Evolutionary conservation across 1,140 invertebrate species (phyloP).

Genomic region (Drosophila subpulchrella): DNA sequence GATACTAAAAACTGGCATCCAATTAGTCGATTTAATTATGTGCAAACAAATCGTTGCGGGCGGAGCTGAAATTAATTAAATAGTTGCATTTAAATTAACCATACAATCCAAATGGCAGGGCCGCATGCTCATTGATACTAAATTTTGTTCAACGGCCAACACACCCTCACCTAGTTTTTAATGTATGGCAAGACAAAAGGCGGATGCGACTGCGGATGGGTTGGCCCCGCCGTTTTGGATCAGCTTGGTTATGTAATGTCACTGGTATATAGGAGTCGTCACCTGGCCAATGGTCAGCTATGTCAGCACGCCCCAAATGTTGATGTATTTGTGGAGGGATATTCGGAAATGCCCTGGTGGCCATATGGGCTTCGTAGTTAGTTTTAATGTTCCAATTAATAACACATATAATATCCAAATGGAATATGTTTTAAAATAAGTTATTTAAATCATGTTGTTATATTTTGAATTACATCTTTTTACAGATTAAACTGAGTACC

Average conservation of each 20-base stretch:
- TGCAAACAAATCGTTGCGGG: slow-evolving; percentile 71
- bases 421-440: neutral
- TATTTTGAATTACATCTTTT: neutral
- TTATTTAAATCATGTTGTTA: neutral
- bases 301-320: slow-evolving; percentile 20
- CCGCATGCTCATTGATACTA: slow-evolving; percentile 64
- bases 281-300: slow-evolving; percentile 35
- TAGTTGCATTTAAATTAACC: slow-evolving; percentile 69
- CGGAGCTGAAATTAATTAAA: slow-evolving; percentile 70
- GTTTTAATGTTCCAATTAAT: neutral
- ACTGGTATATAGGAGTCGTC: slow-evolving; percentile 27
- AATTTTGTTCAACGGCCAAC: slow-evolving; percentile 52
- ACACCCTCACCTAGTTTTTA: slow-evolving; percentile 66
- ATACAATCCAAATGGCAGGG: slow-evolving; percentile 34
- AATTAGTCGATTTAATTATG: slow-evolving; percentile 76
- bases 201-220: slow-evolving; percentile 35
- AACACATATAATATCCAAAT: neutral
- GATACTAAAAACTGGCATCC: slow-evolving; percentile 50
- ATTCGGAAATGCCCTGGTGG: neutral
- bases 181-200: slow-evolving; percentile 49
- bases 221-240: slow-evolving; percentile 35
- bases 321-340: slow-evolving; percentile 1
- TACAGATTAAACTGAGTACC: neutral
- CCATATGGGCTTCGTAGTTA: neutral
- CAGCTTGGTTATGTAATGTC: slow-evolving; percentile 42